Percentiles rank a stretch among this genome's conserved stretches.
phyloP scores from a whole-genome alignment of 2,888 invertebrate genomes.

The Acanthopleura granulata region DNA sequence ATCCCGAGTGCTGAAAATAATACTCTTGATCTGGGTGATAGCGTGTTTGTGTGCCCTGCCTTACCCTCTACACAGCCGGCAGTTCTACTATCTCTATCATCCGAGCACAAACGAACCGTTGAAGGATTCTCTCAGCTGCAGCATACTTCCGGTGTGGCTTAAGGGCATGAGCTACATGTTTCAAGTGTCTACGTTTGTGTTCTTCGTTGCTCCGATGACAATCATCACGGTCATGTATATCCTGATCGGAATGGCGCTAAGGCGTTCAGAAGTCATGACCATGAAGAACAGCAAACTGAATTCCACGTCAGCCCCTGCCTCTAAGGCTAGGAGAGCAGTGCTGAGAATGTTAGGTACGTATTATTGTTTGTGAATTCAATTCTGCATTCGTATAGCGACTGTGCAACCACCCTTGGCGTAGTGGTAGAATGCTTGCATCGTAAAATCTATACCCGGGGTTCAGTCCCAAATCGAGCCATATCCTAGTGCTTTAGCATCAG shows the following conservation, averaged over 20 bases:
- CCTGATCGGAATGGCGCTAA: slow-evolving; percentile 60
- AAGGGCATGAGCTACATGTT: slow-evolving; percentile 72
- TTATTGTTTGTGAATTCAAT: no score
- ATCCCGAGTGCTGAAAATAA: slow-evolving; percentile 83
- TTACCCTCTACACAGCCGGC: slow-evolving; percentile 60
- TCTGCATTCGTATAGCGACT: no score
- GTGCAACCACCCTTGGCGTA: no score
- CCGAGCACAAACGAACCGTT: slow-evolving; percentile 39
- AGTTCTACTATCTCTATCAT: slow-evolving; percentile 46
- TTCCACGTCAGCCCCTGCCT: slow-evolving; percentile 25
- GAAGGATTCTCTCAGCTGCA: slow-evolving; percentile 55
- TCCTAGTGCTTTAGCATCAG: no score
- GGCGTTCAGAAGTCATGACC: slow-evolving; percentile 34
- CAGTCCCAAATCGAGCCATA: no score
- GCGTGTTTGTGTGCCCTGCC: slow-evolving; percentile 80
- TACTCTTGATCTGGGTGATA: slow-evolving; percentile 80
- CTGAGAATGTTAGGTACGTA: slow-evolving; percentile 65
- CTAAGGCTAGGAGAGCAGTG: slow-evolving; percentile 49
- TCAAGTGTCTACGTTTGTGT: slow-evolving; percentile 84
- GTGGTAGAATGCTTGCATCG: no score
- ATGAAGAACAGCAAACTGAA: slow-evolving; percentile 34
- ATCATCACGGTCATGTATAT: slow-evolving; percentile 83
- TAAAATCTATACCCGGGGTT: no score
- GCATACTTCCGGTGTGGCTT: slow-evolving; percentile 48
- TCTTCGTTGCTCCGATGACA: slow-evolving; percentile 83